Evolutionary conservation across 2,797 vertebrate species (phyloP).

Genomic region (Merluccius polli): DNA sequence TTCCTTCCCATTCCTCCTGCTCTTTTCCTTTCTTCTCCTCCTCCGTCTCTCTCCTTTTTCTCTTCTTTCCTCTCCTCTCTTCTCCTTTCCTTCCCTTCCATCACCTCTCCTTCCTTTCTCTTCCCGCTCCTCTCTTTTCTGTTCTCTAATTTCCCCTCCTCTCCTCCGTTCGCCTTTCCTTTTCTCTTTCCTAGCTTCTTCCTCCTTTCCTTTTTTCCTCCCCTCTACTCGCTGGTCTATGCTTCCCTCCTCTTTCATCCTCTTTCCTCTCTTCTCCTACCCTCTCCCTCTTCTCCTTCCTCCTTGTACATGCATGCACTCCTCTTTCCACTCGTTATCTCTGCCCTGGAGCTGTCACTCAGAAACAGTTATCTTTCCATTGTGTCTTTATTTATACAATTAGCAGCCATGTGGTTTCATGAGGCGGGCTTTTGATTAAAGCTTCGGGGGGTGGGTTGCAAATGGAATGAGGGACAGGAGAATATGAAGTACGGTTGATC

Average conservation of each 20-base stretch:
- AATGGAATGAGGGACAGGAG: neutral
- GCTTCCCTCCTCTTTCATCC: neutral
- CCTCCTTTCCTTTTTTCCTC: neutral
- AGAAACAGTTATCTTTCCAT: conserved; percentile 14
- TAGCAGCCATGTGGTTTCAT: conserved; percentile 31
- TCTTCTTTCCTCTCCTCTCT: neutral
- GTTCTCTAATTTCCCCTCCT: neutral
- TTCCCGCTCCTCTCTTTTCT: neutral
- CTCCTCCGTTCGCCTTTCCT: neutral
- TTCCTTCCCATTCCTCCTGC: neutral
- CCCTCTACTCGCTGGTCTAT: neutral
- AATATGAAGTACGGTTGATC: neutral
- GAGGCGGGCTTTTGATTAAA: conserved; percentile 6
- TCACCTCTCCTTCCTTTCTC: neutral
- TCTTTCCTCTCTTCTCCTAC: neutral
- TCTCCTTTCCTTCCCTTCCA: neutral
- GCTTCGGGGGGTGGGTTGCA: neutral
- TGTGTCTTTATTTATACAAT: conserved; percentile 37
- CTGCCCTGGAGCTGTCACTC: conserved; percentile 12
- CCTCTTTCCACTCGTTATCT: neutral
- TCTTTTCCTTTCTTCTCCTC: neutral
- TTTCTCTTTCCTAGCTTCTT: neutral
- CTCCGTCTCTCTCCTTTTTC: neutral
- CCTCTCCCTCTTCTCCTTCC: neutral
- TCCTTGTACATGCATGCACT: neutral